phyloP scores from a whole-genome alignment of 2,797 vertebrate species.

The Ctenopoma kingsleyae region DNA sequence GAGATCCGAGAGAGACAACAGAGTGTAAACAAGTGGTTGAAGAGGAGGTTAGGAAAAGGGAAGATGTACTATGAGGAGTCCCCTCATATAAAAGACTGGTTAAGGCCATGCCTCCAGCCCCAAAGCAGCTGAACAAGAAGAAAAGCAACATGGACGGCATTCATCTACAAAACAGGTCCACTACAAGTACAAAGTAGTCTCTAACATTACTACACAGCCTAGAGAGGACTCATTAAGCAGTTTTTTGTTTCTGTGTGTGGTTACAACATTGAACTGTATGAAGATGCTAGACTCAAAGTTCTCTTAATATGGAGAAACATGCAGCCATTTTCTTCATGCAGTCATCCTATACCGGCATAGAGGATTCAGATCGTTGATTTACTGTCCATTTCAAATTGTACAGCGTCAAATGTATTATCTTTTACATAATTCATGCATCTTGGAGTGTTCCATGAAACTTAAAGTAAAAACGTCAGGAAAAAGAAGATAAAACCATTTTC shows the following conservation, averaged over 20 bases:
- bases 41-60: conserved; percentile 72
- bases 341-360: conserved; percentile 20
- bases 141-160: conserved; percentile 56
- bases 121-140: conserved; percentile 64
- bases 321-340: conserved; percentile 72
- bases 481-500: conserved; percentile 76
- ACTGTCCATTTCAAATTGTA: conserved; percentile 12
- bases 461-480: conserved; percentile 67
- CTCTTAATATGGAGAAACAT: conserved; percentile 54
- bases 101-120: conserved; percentile 63
- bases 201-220: conserved; percentile 18
- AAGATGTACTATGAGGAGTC: conserved; percentile 52
- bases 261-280: conserved; percentile 20
- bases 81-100: conserved; percentile 47
- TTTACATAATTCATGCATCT: conserved; percentile 64
- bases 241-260: conserved; percentile 6
- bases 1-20: conserved; percentile 81
- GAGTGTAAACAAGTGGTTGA: conserved; percentile 80
- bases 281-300: conserved; percentile 11
- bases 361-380: conserved; percentile 12
- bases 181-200: conserved; percentile 40
- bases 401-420: conserved; percentile 27
- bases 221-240: conserved; percentile 27
- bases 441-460: conserved; percentile 61
- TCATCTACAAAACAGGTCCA: conserved; percentile 54